Evolutionary conservation across 2,888 invertebrate species (phyloP).

Genomic region (Nomada lathburiana): DNA sequence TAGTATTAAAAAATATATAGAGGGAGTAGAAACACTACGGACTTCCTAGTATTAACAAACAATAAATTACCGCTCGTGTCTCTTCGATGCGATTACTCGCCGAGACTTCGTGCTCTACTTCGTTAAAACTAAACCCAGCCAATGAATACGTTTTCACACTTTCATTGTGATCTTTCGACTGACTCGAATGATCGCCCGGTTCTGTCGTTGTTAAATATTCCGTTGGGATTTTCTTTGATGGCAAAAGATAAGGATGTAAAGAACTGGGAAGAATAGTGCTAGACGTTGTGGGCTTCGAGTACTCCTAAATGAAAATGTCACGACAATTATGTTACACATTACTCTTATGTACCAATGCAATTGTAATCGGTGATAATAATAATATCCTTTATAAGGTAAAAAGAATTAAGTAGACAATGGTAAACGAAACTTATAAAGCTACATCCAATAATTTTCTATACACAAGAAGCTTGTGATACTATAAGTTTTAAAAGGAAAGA

Average conservation of each 20-base stretch:
- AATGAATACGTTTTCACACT: conserved; percentile 63
- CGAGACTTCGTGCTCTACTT: conserved; percentile 74
- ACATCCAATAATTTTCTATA: too few relatives aligned
- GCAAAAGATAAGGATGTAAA: conserved; percentile 84
- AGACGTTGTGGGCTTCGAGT: conserved; percentile 75
- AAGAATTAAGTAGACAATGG: background rate
- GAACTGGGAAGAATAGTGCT: conserved; percentile 76
- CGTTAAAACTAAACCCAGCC: conserved; percentile 76
- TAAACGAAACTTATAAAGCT: too few relatives aligned
- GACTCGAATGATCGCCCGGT: conserved; percentile 52
- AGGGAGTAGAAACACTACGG: background rate
- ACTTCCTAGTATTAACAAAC: background rate
- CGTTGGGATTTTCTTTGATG: conserved; percentile 91
- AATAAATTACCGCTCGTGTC: conserved; percentile 56
- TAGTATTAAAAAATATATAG: background rate
- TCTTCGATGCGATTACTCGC: conserved; percentile 69
- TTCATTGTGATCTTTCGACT: conserved; percentile 50
- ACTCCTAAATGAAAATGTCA: conserved; percentile 74
- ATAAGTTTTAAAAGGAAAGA: too few relatives aligned
- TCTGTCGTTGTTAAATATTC: conserved; percentile 89
- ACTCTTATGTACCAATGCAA: background rate
- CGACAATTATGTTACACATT: background rate
- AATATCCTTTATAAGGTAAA: background rate
- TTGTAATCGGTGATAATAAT: background rate
- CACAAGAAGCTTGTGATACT: too few relatives aligned